Base-by-base conservation (phyloP, 2,888 invertebrate species). In the Spilarctia lutea region DNA sequence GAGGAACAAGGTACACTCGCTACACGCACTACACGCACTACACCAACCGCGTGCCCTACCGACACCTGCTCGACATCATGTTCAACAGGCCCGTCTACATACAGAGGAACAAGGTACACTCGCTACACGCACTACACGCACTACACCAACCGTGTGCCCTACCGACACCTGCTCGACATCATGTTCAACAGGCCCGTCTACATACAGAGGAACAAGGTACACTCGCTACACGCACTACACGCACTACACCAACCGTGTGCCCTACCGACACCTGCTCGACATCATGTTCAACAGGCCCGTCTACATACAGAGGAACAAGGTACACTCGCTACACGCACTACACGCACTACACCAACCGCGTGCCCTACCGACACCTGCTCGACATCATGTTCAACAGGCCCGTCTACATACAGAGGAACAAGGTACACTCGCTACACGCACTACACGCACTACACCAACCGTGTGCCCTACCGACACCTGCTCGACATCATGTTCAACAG, bases 71-170 rank as follows among this genome's bases (percentile, higher is more conserved):
- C 74, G 98, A 98, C 92, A 97, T 98, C 85, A 97, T 97, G 81
- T 98, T 98, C 92, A 98, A 98, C 94, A 93, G 98, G 13, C 97
- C 98, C 13, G 97, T 98, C 75, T 97, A 97, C 85, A 97, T 98
- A 84, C 97, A 97, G 89, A 96, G 45, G 45, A 45, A 45, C 45
- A 45, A 45, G 45, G 71, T 98, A 98, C 90, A 98, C 98, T n/a
- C 98, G n/a, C n/a, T n/a, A n/a, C n/a, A n/a, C n/a, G n/a, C n/a
- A 98, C 93, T 98, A 98, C 92, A 98, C 92, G 81, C 98, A 98
- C 93, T 98, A 97, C 89, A 97, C 98, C 71, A 97, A 97, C 81
- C 96, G 97, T 81, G 98, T 98, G 79, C 96, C 96, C n/a, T 97
- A 97, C 91, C 96, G 97, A 33, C 97, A 97, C 42, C 95, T 98